Evolutionary conservation across 2,888 invertebrate species (phyloP).

Genomic region (Silvanus unidentatus): DNA sequence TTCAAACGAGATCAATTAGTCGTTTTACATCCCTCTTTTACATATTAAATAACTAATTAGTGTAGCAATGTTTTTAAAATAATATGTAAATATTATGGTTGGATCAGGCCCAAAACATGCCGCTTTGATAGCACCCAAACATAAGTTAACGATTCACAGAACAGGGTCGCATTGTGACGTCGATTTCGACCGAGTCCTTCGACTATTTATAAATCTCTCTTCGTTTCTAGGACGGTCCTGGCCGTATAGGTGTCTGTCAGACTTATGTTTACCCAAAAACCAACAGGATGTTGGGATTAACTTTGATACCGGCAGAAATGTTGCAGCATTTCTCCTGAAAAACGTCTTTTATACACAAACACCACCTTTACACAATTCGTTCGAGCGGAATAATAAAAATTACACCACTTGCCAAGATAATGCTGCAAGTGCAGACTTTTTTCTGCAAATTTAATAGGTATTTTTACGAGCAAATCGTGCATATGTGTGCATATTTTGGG

Average conservation of each 20-base stretch:
- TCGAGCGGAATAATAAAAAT: too few species aligned
- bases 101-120: slow-evolving; percentile 20
- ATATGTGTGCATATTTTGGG: too few species aligned
- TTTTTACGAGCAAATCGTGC: slow-evolving; percentile 1
- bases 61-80: slow-evolving; percentile 1
- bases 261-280: slow-evolving; percentile 25
- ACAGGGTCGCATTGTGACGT: background rate
- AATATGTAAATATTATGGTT: slow-evolving; percentile 21
- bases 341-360: too few species aligned
- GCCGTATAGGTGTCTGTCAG: slow-evolving; percentile 19
- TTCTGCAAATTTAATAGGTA: background rate
- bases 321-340: slow-evolving; percentile 10
- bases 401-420: too few species aligned
- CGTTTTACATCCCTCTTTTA: too few species aligned
- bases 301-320: slow-evolving; percentile 8
- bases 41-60: background rate
- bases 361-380: too few species aligned
- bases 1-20: too few species aligned
- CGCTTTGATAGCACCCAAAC: slow-evolving; percentile 17
- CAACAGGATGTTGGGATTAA: slow-evolving; percentile 22
- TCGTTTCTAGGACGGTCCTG: too few species aligned
- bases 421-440: too few species aligned
- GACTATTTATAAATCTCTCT: too few species aligned
- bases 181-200: too few species aligned
- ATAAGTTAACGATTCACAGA: slow-evolving; percentile 7